A percentile compares a stretch with the other conserved stretches of the same genome.
These are phyloP conservation scores for Acanthurus leucopareius DNA, from an alignment of 2,797 vertebrate species.

Conservation along the genomic window DNA sequence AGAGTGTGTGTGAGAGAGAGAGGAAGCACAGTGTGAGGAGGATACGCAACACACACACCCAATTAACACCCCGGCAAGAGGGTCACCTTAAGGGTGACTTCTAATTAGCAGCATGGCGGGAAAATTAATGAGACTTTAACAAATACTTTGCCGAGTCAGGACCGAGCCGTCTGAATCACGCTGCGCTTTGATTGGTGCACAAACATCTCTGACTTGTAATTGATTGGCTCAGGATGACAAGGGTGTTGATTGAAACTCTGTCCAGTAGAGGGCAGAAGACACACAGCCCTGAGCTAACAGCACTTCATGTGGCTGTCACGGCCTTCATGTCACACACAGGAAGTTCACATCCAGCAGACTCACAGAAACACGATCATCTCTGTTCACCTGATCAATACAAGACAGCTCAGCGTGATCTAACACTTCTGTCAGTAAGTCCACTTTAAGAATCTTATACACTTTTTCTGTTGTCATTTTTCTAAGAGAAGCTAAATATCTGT, in stretches of 20 bases:
- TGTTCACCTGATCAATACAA: no score
- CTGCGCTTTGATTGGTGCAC: neutral
- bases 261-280: neutral
- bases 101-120: slow-evolving; percentile 54
- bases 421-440: no score
- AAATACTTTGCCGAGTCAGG: neutral
- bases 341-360: no score
- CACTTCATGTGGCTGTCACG: neutral
- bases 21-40: neutral
- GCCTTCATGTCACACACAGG: neutral
- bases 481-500: no score
- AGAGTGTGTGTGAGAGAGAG: neutral
- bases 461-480: no score
- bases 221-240: neutral
- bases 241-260: neutral
- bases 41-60: slow-evolving; percentile 43
- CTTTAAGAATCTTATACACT: no score
- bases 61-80: slow-evolving; percentile 58
- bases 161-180: neutral
- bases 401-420: no score
- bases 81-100: slow-evolving; percentile 49
- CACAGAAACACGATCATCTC: no score
- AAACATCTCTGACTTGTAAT: neutral
- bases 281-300: neutral
- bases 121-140: slow-evolving; percentile 34